Percentiles rank a stretch among this genome's conserved stretches.
These are phyloP conservation scores for Cuniculus paca DNA, from an alignment of 2,797 vertebrate species.

Conservation along the genomic window DNA sequence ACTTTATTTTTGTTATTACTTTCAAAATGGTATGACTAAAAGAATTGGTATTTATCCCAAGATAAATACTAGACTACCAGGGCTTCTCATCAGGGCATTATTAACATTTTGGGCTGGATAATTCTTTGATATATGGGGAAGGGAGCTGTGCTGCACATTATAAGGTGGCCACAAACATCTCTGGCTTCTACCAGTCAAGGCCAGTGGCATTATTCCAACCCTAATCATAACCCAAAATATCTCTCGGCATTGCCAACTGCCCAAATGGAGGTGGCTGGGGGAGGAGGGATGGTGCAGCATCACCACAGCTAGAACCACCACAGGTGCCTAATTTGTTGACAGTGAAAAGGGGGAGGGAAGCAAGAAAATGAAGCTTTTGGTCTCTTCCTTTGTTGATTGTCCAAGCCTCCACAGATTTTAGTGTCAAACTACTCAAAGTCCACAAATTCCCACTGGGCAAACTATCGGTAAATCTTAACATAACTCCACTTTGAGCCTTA, in stretches of 20 bases:
- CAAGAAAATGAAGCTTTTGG: slow-evolving; percentile 21
- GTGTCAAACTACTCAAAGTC: slow-evolving; percentile 75
- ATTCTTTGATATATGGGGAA: neutral
- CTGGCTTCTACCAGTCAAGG: neutral
- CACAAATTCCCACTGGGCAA: slow-evolving; percentile 81
- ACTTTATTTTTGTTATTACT: slow-evolving; percentile 26
- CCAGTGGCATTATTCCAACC: neutral
- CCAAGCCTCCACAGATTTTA: neutral
- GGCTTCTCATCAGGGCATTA: neutral
- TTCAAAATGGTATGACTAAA: slow-evolving; percentile 12
- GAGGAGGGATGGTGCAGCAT: neutral
- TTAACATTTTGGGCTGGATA: neutral
- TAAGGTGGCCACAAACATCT: neutral
- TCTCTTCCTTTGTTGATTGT: neutral
- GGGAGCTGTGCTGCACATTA: neutral
- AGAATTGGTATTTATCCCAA: slow-evolving; percentile 9
- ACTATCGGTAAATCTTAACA: slow-evolving; percentile 85
- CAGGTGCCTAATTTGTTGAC: neutral
- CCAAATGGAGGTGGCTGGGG: accelerated
- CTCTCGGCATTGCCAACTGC: neutral
- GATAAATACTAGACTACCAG: neutral
- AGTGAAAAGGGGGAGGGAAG: neutral
- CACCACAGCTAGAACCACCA: neutral
- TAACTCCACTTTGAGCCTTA: slow-evolving; percentile 88
- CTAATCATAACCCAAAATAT: neutral